Evolutionary conservation across 2,888 invertebrate genomes (phyloP).

Genomic region (Ephialtes manifestator): DNA sequence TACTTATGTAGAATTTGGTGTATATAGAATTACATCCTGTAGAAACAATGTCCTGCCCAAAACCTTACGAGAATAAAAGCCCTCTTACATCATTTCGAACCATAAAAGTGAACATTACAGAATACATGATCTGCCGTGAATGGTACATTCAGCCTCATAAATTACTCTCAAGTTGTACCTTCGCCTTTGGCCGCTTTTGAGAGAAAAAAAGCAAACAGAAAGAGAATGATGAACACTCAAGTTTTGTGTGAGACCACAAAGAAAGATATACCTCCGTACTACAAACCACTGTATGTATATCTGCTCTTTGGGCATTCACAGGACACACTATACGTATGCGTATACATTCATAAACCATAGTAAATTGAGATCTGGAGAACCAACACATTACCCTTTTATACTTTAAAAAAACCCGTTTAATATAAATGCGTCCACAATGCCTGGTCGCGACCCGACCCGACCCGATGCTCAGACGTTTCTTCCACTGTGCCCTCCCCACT

Average conservation of each 20-base stretch:
- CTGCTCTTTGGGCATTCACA: constrained; percentile 45
- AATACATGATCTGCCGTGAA: neutral
- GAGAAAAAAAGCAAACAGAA: constrained; percentile 14
- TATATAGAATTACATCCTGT: no score
- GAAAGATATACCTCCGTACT: constrained; percentile 7
- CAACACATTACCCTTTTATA: constrained; percentile 83
- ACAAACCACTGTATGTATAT: constrained; percentile 28
- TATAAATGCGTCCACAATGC: constrained; percentile 78
- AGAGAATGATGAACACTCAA: constrained; percentile 29
- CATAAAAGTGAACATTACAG: neutral
- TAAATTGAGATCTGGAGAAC: constrained; percentile 71
- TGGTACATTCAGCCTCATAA: neutral
- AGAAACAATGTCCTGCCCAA: no score
- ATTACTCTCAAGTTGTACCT: constrained; percentile 9
- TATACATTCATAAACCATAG: constrained; percentile 54
- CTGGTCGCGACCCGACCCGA: constrained; percentile 63
- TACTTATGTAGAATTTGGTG: no score
- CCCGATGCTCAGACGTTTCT: constrained; percentile 83
- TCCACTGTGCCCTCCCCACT: constrained; percentile 70
- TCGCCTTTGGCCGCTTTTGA: constrained; percentile 19
- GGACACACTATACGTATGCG: constrained; percentile 23
- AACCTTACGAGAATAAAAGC: no score
- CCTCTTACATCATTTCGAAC: no score
- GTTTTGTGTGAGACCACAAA: constrained; percentile 8
- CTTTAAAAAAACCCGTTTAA: constrained; percentile 79